Percentiles rank a stretch among this genome's conserved stretches.
phyloP scores from a whole-genome alignment of 2,888 invertebrate genomes.

The Heliconius erato region DNA sequence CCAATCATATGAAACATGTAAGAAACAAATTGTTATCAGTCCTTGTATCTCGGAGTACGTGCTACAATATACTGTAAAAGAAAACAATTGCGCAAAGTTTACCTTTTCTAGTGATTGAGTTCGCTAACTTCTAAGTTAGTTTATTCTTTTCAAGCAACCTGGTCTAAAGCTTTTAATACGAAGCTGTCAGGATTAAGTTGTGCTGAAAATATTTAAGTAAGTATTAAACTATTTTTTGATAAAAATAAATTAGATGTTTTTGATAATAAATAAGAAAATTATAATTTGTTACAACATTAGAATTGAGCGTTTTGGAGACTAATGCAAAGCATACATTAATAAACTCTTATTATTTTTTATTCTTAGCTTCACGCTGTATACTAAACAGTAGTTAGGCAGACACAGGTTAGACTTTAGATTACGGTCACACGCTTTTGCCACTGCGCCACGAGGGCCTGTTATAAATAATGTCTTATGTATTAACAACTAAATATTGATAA shows the following conservation, averaged over 20 bases:
- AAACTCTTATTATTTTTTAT: too few species aligned
- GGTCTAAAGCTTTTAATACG: constrained; percentile 44
- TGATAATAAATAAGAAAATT: not conserved
- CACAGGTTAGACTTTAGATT: too few species aligned
- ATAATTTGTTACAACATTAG: not conserved
- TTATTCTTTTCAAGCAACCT: constrained; percentile 68
- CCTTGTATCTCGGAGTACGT: constrained; percentile 43
- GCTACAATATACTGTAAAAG: constrained; percentile 68
- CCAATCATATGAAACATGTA: constrained; percentile 20
- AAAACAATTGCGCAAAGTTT: constrained; percentile 79
- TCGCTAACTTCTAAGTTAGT: constrained; percentile 81
- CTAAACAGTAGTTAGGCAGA: too few species aligned
- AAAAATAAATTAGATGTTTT: not conserved
- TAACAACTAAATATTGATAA: not conserved
- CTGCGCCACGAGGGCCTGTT: too few species aligned
- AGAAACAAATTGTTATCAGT: constrained; percentile 36
- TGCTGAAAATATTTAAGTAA: constrained; percentile 27
- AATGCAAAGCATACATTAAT: not conserved
- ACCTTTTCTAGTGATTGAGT: constrained; percentile 78
- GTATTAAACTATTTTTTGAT: not conserved
- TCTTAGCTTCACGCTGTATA: too few species aligned
- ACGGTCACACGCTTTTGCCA: too few species aligned
- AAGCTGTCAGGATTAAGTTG: constrained; percentile 40
- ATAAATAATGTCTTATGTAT: not conserved
- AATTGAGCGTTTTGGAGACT: not conserved